Conservation (phyloP, 2,888 invertebrate species). For the Oegoconia quadripuncta region DNA sequence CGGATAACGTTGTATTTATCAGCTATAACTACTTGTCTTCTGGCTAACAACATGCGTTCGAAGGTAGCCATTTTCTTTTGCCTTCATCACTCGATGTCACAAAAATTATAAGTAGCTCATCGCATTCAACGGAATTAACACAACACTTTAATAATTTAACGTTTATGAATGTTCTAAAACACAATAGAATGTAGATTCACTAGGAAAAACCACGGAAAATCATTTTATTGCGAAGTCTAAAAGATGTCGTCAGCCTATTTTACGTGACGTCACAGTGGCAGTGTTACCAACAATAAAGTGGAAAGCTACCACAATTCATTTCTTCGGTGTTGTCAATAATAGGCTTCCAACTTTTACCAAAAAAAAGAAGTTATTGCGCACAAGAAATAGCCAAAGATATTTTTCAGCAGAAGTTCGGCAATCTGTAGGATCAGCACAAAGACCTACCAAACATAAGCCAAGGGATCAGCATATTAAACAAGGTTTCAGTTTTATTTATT, state of each 20-base stretch:
- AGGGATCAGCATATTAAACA: too few relatives aligned
- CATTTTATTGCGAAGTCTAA: constrained; percentile 59
- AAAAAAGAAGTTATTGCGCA: too few relatives aligned
- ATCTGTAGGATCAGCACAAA: too few relatives aligned
- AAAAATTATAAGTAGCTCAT: constrained; percentile 59
- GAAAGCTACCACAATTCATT: constrained; percentile 3
- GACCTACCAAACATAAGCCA: too few relatives aligned
- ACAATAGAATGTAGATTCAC: constrained; percentile 54
- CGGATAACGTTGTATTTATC: constrained; percentile 96
- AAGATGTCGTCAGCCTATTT: constrained; percentile 67
- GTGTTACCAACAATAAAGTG: constrained; percentile 41
- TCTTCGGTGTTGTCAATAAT: constrained; percentile 2
- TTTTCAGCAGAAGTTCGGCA: too few relatives aligned
- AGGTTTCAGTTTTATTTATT: too few relatives aligned
- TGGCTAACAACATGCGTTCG: constrained; percentile 67
- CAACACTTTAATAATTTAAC: constrained; percentile 55
- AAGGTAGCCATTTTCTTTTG: constrained; percentile 74
- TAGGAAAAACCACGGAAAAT: constrained; percentile 55
- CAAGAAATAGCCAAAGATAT: too few relatives aligned
- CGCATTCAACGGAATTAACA: constrained; percentile 56
- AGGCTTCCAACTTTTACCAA: too few relatives aligned
- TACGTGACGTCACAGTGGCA: constrained; percentile 71
- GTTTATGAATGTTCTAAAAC: constrained; percentile 47
- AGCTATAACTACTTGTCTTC: constrained; percentile 80
- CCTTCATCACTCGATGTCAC: constrained; percentile 69